phyloP scores from a whole-genome alignment of 2,113 vertebrate genomes.

The Spea bombifrons region DNA sequence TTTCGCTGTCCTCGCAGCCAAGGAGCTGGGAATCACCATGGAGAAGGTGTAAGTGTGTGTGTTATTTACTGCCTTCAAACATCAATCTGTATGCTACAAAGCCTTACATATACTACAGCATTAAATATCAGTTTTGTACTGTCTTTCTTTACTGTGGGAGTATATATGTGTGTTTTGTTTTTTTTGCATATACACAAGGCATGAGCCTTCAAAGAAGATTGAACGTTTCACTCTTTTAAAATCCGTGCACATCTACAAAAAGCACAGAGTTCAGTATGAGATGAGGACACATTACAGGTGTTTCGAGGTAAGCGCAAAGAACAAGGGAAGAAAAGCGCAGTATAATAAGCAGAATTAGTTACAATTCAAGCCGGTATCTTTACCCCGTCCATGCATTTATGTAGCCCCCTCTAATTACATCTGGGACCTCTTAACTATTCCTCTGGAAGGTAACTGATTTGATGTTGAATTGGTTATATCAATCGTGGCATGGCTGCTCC shows the following conservation, averaged over 20 bases:
- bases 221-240: slow-evolving; percentile 88
- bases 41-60: slow-evolving; percentile 80
- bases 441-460: too few relatives aligned
- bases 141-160: too few relatives aligned
- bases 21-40: slow-evolving; percentile 82
- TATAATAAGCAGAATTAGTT: too few relatives aligned
- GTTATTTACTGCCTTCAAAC: not conserved
- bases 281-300: slow-evolving; percentile 87
- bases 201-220: slow-evolving; percentile 73
- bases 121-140: too few relatives aligned
- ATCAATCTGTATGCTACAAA: not conserved
- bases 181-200: slow-evolving; percentile 61
- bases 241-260: slow-evolving; percentile 95
- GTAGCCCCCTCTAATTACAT: too few relatives aligned
- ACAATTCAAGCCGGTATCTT: too few relatives aligned
- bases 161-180: not conserved
- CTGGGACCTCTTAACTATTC: too few relatives aligned
- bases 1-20: slow-evolving; percentile 84
- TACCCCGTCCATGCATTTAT: too few relatives aligned
- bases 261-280: slow-evolving; percentile 96
- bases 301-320: slow-evolving; percentile 74
- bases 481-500: too few relatives aligned
- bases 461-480: too few relatives aligned
- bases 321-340: too few relatives aligned
- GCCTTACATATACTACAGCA: not conserved